phyloP scores from a whole-genome alignment of 2,888 invertebrate genomes.

The Zaprionus bogoriensis region DNA sequence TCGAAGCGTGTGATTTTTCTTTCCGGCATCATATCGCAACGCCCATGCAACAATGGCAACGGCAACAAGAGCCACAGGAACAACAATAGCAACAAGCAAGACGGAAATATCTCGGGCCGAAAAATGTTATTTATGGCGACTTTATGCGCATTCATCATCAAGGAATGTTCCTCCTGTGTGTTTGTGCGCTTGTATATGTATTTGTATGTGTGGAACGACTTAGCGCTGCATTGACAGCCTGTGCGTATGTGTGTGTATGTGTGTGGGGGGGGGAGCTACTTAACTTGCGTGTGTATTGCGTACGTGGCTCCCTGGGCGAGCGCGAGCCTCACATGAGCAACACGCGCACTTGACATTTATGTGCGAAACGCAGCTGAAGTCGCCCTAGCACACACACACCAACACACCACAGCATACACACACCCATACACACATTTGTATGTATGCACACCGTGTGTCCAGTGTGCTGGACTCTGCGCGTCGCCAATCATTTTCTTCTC shows the following conservation, averaged over 20 bases:
- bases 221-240: conserved; percentile 20
- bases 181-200: conserved; percentile 1
- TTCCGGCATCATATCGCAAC: conserved; percentile 61
- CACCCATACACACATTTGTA: background rate
- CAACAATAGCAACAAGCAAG: conserved; percentile 34
- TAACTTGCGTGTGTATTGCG: conserved; percentile 41
- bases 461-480: conserved; percentile 19
- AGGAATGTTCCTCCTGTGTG: conserved; percentile 27
- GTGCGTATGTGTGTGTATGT: background rate
- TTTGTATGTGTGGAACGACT: conserved; percentile 18
- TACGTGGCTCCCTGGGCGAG: conserved; percentile 48
- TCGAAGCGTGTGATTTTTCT: conserved; percentile 72
- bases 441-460: conserved; percentile 8
- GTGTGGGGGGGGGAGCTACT: conserved; percentile 43
- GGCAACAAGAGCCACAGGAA: conserved; percentile 8
- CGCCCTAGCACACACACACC: conserved; percentile 5
- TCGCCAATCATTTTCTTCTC: conserved; percentile 42
- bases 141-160: conserved; percentile 73
- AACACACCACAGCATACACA: background rate
- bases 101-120: conserved; percentile 44
- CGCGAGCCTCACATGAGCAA: conserved; percentile 55
- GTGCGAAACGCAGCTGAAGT: conserved; percentile 61
- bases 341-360: conserved; percentile 74
- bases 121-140: conserved; percentile 67
- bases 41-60: conserved; percentile 29